Conservation (phyloP, 2,797 vertebrate genomes). For the Lacerta bilineata region DNA sequence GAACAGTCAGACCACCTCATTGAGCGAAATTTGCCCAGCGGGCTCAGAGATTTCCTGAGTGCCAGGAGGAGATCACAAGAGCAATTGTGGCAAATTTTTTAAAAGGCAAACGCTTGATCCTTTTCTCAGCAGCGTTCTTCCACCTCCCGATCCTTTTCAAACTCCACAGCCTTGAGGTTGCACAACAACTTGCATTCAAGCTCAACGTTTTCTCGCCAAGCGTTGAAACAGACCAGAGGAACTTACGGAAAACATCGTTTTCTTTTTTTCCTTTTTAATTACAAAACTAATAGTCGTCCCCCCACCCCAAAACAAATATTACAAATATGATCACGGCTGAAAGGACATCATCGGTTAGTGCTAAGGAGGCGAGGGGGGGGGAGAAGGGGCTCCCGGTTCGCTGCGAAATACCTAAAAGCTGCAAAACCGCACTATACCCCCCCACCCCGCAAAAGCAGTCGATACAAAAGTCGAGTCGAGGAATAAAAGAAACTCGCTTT, state of each 20-base stretch:
- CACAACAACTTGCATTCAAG: neutral
- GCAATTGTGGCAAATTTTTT: too few relatives aligned
- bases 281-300: conserved; percentile 35
- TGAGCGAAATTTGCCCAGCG: too few relatives aligned
- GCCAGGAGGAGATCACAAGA: too few relatives aligned
- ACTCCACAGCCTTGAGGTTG: neutral
- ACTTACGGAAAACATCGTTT: neutral
- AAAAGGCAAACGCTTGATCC: too few relatives aligned
- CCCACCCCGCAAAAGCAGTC: too few relatives aligned
- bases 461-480: too few relatives aligned
- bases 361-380: neutral
- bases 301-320: neutral
- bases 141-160: too few relatives aligned
- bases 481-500: too few relatives aligned
- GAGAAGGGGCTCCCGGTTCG: neutral
- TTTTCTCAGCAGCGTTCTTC: too few relatives aligned
- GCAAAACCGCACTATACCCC: too few relatives aligned
- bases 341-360: neutral
- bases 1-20: too few relatives aligned
- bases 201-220: neutral
- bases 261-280: conserved; percentile 17
- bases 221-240: neutral
- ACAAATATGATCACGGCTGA: neutral
- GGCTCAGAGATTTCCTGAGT: too few relatives aligned
- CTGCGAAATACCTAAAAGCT: neutral